Conservation (phyloP, 2,113 vertebrate species). For the Poecilia latipinna region DNA sequence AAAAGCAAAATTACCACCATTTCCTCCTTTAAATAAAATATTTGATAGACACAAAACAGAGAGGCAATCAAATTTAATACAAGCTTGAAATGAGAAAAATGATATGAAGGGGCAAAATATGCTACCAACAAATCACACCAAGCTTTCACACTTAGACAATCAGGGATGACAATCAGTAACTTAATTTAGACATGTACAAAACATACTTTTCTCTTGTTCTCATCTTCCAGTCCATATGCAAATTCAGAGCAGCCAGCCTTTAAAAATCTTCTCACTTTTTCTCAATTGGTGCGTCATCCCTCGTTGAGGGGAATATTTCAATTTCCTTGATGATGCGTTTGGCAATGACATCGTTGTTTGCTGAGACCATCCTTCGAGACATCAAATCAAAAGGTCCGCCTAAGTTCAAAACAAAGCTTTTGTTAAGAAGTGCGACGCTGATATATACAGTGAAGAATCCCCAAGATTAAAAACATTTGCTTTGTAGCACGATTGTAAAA, state of each 20-base stretch:
- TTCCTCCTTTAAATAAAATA: constrained; percentile 11
- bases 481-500: not conserved
- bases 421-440: not conserved
- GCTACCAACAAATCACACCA: not conserved
- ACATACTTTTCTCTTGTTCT: not conserved
- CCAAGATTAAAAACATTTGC: not conserved
- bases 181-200: constrained; percentile 36
- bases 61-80: constrained; percentile 7
- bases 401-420: constrained; percentile 52
- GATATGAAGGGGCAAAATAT: constrained; percentile 1
- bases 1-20: constrained; percentile 2
- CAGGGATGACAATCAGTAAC: not conserved
- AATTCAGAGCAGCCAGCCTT: not conserved
- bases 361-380: constrained; percentile 90
- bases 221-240: not conserved
- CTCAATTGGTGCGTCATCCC: constrained; percentile 79
- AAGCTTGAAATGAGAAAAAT: constrained; percentile 3
- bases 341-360: constrained; percentile 81
- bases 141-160: constrained; percentile 7
- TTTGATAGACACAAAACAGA: constrained; percentile 7
- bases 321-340: constrained; percentile 88
- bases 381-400: constrained; percentile 91
- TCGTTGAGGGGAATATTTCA: constrained; percentile 79
- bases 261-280: constrained; percentile 31
- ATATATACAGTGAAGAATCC: not conserved